Base-by-base conservation (phyloP, 2,888 invertebrate genomes). In the Drosophila neoperkinsi region DNA sequence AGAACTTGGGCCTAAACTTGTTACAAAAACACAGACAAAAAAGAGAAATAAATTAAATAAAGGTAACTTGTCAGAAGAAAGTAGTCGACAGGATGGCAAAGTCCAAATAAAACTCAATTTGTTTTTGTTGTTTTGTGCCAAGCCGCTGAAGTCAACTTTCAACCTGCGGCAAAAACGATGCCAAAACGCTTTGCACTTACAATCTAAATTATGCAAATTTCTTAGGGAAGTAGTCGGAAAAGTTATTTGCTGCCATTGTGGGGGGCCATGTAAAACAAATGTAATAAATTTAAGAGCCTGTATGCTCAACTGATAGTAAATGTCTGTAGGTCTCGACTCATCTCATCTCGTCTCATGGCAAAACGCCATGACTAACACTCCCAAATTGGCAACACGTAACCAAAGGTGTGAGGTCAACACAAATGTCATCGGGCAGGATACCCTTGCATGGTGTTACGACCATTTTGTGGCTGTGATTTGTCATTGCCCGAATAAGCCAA, bases 221-320 rank as follows among this genome's bases (percentile, higher is more conserved):
- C 59, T 75, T 65, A n/a, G 64, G 51, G 74, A 81, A 77, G 69
- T 75, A 75, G 87, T 88, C 69, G 71, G 61, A 31, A 84, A 85
- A 85, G 69, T 87, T 89, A 72, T 77, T 79, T 76, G 59, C 64
- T 50, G 58, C 28, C 63, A 36, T 53, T 60, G 56, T 46, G 41
- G 25, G 61, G 53, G 51, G 59, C 41, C 71, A 65, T 77, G 88
- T 80, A 61, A 68, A 79, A 76, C 84, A 83, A 88, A 88, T 85
- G 87, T 81, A 86, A 85, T 85, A 85, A 85, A 85, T 88, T 84
- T 76, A 73, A 86, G 65, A 84, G 89, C 84, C 79, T 84, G 89
- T 79, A 74, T 77, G 73, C 71, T 62, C 75, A 73, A 49, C 79
- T 79, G 75, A 79, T 88, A 86, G 81, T 86, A 75, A 79, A 72